Percentiles rank a stretch among this genome's conserved stretches.
phyloP scores from a whole-genome alignment of 92 coral and sea anemone genomes.

The Zoanthus sociatus region DNA sequence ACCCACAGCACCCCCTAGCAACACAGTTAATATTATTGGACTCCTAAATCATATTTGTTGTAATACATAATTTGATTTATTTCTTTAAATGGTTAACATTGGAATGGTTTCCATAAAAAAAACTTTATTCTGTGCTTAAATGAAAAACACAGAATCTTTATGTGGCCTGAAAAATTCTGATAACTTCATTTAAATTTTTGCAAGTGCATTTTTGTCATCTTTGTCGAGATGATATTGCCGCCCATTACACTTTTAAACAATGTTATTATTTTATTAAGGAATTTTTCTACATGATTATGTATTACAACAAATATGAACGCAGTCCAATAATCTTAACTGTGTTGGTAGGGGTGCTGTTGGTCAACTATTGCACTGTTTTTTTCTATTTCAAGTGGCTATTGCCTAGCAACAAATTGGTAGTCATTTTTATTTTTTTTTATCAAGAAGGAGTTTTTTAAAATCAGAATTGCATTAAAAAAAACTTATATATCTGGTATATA shows the following conservation, averaged over 20 bases:
- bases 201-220: too few relatives aligned
- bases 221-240: too few relatives aligned
- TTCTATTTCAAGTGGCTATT: constrained; percentile 7
- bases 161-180: too few relatives aligned
- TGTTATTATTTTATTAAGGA: too few relatives aligned
- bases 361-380: neutral
- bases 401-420: constrained; percentile 22
- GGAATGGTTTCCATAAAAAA: constrained; percentile 12
- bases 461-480: neutral
- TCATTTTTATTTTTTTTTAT: neutral
- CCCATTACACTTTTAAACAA: too few relatives aligned
- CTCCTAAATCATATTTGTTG: neutral
- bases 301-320: neutral
- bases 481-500: neutral
- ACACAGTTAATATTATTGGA: neutral
- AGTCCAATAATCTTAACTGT: constrained; percentile 11
- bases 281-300: too few relatives aligned
- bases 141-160: neutral
- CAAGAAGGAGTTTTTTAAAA: constrained; percentile 6
- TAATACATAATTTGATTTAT: too few relatives aligned
- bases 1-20: constrained; percentile 12
- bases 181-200: too few relatives aligned
- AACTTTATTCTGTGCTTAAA: constrained; percentile 16
- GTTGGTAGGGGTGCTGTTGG: constrained; percentile 19
- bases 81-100: neutral